Percentiles rank a stretch among this genome's conserved stretches.
Evolutionary conservation across 2,113 vertebrate species (phyloP).

Genomic region (Emydocephalus ijimae): DNA sequence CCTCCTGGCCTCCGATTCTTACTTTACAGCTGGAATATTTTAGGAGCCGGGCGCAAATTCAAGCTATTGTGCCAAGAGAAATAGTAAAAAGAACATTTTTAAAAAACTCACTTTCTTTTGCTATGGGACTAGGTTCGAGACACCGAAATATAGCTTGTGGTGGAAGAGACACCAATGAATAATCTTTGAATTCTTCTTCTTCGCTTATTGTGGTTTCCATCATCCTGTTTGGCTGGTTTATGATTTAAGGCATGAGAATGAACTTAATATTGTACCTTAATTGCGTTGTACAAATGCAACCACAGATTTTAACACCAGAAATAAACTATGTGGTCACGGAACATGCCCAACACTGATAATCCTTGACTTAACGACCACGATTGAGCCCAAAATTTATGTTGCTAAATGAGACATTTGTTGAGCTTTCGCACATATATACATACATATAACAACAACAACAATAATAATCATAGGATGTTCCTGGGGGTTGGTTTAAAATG

Average conservation of each 20-base stretch:
- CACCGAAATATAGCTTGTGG: background rate
- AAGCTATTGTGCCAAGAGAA: background rate
- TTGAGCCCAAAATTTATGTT: background rate
- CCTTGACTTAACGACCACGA: background rate
- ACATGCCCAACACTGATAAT: background rate
- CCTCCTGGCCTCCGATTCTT: background rate
- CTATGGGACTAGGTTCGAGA: background rate
- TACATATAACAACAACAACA: no score
- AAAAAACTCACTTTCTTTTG: background rate
- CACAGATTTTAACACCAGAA: background rate
- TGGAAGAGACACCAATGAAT: background rate
- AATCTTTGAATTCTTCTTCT: background rate
- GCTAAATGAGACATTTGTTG: background rate
- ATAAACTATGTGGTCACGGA: background rate
- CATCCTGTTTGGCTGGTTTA: background rate
- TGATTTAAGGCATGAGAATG: background rate
- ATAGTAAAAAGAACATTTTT: background rate
- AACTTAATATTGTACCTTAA: background rate
- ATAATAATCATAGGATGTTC: no score
- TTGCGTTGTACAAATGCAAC: background rate
- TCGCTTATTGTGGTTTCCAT: background rate
- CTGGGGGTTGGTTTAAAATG: no score
- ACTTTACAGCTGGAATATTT: background rate
- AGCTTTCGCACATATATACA: background rate
- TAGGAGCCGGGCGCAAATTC: background rate